phyloP scores from a whole-genome alignment of 2,113 vertebrate genomes.

The Strix uralensis region DNA sequence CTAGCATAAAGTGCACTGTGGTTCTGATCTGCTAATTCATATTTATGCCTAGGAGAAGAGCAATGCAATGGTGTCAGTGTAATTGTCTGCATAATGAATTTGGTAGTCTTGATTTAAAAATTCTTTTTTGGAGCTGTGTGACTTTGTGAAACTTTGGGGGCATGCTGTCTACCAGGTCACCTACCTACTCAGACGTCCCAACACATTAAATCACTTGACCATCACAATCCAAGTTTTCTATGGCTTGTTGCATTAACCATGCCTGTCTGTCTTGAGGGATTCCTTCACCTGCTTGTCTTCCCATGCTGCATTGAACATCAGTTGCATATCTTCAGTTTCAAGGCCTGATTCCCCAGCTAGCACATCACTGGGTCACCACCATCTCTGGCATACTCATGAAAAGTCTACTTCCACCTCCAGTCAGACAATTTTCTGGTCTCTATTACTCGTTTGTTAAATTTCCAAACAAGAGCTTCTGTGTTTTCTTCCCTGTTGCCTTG shows the following conservation, averaged over 20 bases:
- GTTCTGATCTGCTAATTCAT: background rate
- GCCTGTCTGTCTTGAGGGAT: background rate
- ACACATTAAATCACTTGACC: background rate
- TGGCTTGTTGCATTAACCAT: background rate
- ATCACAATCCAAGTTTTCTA: background rate
- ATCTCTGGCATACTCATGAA: background rate
- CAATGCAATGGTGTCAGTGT: background rate
- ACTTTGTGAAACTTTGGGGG: background rate
- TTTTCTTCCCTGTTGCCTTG: conserved; percentile 6
- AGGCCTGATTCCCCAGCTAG: background rate
- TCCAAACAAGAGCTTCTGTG: conserved; percentile 21
- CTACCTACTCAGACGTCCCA: background rate
- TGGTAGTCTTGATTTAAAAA: background rate
- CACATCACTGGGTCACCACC: background rate
- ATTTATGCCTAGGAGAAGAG: background rate
- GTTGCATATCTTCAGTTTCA: background rate
- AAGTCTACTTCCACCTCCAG: background rate
- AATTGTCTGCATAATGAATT: background rate
- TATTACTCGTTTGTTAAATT: background rate
- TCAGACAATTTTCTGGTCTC: background rate
- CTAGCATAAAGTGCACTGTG: background rate
- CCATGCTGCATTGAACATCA: background rate
- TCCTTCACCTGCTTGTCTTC: background rate
- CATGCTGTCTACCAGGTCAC: background rate
- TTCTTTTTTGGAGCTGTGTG: background rate